These are phyloP conservation scores for Diacarnus erythraeanus DNA, from an alignment of 37 sponge, comb jelly and placozoan genomes.

Conservation along the genomic window DNA sequence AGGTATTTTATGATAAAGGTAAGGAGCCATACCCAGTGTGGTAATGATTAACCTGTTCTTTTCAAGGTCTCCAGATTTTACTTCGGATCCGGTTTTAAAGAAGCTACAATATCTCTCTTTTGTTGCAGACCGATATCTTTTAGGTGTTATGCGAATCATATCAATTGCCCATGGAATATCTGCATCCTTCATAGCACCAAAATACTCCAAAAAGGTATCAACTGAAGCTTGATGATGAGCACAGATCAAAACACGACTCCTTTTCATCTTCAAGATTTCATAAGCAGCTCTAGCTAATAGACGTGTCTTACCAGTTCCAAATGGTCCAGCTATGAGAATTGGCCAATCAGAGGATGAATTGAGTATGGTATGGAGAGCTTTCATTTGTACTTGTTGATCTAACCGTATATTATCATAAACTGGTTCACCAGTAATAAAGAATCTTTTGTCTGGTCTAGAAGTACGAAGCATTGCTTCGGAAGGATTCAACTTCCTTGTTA, in stretches of 20 bases:
- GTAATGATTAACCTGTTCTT: constrained; percentile 14
- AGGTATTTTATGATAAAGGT: constrained; percentile 1
- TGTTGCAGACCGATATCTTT: not conserved
- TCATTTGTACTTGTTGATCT: constrained; percentile 22
- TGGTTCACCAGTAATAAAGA: not conserved
- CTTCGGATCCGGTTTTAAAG: not conserved
- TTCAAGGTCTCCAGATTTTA: not conserved
- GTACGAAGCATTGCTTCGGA: not conserved
- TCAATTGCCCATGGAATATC: not conserved
- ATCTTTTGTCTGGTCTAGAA: not conserved
- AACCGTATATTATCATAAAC: constrained; percentile 2
- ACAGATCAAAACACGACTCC: constrained; percentile 44
- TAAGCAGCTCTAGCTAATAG: constrained; percentile 66
- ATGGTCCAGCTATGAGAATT: constrained; percentile 59
- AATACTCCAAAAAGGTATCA: constrained; percentile 68
- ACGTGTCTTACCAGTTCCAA: constrained; percentile 78
- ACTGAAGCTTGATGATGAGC: constrained; percentile 67
- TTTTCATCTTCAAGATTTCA: constrained; percentile 24
- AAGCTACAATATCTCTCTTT: not conserved
- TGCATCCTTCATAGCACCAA: constrained; percentile 39
- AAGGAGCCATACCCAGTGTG: constrained; percentile 28
- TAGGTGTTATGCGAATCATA: constrained; percentile 4
- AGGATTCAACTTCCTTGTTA: constrained; percentile 29
- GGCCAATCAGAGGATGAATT: constrained; percentile 15
- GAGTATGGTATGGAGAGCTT: constrained; percentile 28